Conservation (phyloP, 2,797 vertebrate species). For the Pseudochirops cupreus region DNA sequence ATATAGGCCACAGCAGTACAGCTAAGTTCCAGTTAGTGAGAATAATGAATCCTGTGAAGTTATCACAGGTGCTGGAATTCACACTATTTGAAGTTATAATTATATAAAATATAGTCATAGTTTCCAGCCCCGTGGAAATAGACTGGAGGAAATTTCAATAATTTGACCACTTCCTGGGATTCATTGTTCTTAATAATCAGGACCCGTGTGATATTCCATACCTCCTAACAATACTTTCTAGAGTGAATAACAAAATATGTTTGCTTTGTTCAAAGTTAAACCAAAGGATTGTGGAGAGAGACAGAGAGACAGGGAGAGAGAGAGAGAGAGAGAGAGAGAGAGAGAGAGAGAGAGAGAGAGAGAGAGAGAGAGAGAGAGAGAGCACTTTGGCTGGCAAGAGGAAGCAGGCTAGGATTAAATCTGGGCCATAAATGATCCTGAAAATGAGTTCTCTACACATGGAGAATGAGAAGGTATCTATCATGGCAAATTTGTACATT, state of each 20-base stretch:
- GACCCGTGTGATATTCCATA: background rate
- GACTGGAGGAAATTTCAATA: background rate
- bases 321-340: too few relatives aligned
- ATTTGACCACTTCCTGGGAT: background rate
- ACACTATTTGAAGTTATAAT: background rate
- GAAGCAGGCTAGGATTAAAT: constrained; percentile 16
- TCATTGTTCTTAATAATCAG: background rate
- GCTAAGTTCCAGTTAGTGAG: background rate
- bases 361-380: background rate
- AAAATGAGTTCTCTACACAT: background rate
- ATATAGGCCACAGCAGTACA: background rate
- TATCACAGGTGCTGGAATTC: background rate
- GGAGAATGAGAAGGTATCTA: background rate
- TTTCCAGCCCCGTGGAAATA: background rate
- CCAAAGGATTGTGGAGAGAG: background rate
- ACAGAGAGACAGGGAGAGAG: background rate
- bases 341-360: too few relatives aligned
- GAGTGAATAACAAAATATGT: background rate
- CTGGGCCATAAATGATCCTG: background rate
- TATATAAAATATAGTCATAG: background rate
- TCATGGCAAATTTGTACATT: background rate
- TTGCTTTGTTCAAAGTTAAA: constrained; percentile 38
- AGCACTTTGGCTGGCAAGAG: background rate
- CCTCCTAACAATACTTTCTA: constrained; percentile 29
- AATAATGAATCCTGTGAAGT: background rate